Percentiles rank a stretch among this genome's conserved stretches.
These are phyloP conservation scores for Euura lappo DNA, from an alignment of 1,140 invertebrate genomes.

Conservation along the genomic window DNA sequence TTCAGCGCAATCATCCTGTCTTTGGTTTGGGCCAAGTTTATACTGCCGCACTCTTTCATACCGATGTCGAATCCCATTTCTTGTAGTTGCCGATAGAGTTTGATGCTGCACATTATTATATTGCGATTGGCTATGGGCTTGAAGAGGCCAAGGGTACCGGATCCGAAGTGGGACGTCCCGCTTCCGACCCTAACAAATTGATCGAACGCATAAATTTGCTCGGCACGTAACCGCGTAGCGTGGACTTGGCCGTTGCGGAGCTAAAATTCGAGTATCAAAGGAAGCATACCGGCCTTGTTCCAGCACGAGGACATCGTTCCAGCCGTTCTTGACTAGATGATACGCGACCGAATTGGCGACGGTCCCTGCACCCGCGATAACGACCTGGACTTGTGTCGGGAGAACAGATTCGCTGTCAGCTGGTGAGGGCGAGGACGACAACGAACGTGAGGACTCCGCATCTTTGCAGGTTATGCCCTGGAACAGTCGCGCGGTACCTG, in stretches of 20 bases:
- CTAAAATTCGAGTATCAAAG: not conserved
- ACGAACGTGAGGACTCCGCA: not conserved
- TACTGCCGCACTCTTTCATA: constrained; percentile 71
- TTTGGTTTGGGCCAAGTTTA: constrained; percentile 75
- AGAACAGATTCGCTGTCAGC: constrained; percentile 26
- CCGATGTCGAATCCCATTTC: constrained; percentile 68
- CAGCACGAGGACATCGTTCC: constrained; percentile 69
- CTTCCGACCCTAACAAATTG: constrained; percentile 63
- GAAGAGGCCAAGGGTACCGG: constrained; percentile 69
- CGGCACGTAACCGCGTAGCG: too few species aligned
- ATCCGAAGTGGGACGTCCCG: constrained; percentile 73
- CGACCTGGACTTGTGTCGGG: constrained; percentile 63
- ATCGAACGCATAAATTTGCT: not conserved
- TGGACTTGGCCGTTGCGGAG: too few species aligned
- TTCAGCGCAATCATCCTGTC: constrained; percentile 72
- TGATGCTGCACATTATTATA: constrained; percentile 67
- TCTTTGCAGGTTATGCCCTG: constrained; percentile 4
- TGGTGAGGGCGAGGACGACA: too few species aligned
- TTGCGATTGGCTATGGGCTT: constrained; percentile 66
- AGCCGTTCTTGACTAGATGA: constrained; percentile 68
- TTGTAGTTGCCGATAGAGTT: constrained; percentile 68
- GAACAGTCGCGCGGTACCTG: not conserved
- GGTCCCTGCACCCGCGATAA: constrained; percentile 72
- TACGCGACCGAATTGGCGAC: constrained; percentile 74
- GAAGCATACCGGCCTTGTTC: constrained; percentile 65